phyloP scores from a whole-genome alignment of 2,113 vertebrate species.

The Pyxicephalus adspersus region DNA sequence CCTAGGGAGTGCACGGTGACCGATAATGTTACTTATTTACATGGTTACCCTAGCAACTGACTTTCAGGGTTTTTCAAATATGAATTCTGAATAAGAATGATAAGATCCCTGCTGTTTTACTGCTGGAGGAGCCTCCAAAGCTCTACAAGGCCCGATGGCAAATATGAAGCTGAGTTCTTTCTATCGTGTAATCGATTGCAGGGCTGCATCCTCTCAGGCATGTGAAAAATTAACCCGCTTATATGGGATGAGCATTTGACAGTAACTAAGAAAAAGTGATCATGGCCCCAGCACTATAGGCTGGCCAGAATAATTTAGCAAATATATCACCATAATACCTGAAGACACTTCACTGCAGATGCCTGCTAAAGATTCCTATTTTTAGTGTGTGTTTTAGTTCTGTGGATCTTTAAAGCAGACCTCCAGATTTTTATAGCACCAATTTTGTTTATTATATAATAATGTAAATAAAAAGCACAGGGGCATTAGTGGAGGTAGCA shows the following conservation, averaged over 20 bases:
- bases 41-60: background rate
- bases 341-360: background rate
- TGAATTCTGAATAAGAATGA: background rate
- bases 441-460: too few relatives aligned
- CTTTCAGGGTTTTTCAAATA: background rate
- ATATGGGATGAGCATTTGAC: background rate
- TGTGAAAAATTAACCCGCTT: background rate
- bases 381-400: too few relatives aligned
- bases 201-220: conserved; percentile 4
- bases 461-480: too few relatives aligned
- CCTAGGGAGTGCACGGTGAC: background rate
- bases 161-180: background rate
- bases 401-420: too few relatives aligned
- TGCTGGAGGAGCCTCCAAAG: background rate
- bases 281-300: background rate
- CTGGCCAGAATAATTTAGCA: background rate
- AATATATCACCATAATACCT: background rate
- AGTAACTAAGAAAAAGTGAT: background rate
- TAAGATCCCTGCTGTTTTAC: background rate
- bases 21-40: conserved; percentile 31
- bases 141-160: background rate
- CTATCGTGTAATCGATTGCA: conserved; percentile 5
- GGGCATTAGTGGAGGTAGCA: too few relatives aligned
- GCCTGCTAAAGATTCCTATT: too few relatives aligned
- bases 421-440: too few relatives aligned